Conservation (phyloP, 1,140 invertebrate genomes). For the Bombus sibiricus region DNA sequence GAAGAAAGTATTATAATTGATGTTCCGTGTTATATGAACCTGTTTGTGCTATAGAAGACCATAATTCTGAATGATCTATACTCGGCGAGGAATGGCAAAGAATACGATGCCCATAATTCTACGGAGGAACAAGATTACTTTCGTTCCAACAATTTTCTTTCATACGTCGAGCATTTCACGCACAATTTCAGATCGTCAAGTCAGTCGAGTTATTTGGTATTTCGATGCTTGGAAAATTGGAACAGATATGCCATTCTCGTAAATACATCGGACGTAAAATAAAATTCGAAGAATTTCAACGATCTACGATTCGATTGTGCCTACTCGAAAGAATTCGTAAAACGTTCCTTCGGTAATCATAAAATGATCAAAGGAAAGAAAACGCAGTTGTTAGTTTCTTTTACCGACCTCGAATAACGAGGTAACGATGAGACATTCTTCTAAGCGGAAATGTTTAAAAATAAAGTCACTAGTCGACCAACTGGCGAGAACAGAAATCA, state of each 20-base stretch:
- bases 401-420: background rate
- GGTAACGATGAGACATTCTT: background rate
- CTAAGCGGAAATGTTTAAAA: background rate
- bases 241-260: too few species aligned
- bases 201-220: background rate
- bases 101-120: background rate
- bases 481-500: background rate
- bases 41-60: background rate
- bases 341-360: background rate
- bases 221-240: background rate
- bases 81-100: background rate
- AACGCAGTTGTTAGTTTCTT: background rate
- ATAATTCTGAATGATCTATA: background rate
- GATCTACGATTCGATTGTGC: background rate
- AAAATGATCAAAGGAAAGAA: background rate
- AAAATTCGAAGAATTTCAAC: background rate
- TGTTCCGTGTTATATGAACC: background rate
- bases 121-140: background rate
- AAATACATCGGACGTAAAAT: background rate
- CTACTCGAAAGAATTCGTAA: background rate
- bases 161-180: background rate
- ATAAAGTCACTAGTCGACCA: background rate
- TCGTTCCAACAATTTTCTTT: background rate
- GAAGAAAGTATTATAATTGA: background rate
- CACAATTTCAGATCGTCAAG: constrained; percentile 6